Conservation (phyloP, 2,113 vertebrate genomes). For the Halcyon malimbica region DNA sequence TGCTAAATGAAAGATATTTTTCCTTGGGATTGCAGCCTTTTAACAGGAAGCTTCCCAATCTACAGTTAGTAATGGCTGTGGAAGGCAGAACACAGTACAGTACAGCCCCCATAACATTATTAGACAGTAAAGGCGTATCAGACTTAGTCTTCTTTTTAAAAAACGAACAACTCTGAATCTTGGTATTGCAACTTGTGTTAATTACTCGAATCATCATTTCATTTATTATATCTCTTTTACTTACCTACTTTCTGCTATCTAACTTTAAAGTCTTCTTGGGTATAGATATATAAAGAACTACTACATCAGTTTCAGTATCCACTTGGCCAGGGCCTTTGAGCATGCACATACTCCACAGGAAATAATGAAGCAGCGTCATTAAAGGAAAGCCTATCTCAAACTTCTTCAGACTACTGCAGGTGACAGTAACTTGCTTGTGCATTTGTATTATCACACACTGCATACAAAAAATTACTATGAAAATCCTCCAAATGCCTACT, state of each 20-base stretch:
- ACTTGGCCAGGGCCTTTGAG: not conserved
- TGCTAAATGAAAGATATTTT: slow-evolving; percentile 32
- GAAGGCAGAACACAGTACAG: not conserved
- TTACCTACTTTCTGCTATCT: not conserved
- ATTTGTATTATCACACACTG: not conserved
- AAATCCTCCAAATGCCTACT: not conserved
- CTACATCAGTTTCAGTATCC: not conserved
- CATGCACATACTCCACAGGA: not conserved
- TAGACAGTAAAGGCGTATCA: not conserved
- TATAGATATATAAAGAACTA: not conserved
- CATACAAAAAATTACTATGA: not conserved
- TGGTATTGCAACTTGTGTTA: not conserved
- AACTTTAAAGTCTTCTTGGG: not conserved
- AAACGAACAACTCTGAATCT: not conserved
- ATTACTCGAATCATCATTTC: not conserved
- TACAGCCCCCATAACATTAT: not conserved
- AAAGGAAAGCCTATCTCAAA: not conserved
- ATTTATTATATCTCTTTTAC: not conserved
- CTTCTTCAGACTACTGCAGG: not conserved
- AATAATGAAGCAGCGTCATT: not conserved
- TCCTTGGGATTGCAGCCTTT: not conserved
- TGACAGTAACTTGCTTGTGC: not conserved
- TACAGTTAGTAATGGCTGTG: not conserved
- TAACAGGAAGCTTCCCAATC: not conserved
- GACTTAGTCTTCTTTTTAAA: not conserved